Percentiles rank a stretch among this genome's conserved stretches.
Conservation (phyloP, 2,113 vertebrate species). For the Arizona elegans region DNA sequence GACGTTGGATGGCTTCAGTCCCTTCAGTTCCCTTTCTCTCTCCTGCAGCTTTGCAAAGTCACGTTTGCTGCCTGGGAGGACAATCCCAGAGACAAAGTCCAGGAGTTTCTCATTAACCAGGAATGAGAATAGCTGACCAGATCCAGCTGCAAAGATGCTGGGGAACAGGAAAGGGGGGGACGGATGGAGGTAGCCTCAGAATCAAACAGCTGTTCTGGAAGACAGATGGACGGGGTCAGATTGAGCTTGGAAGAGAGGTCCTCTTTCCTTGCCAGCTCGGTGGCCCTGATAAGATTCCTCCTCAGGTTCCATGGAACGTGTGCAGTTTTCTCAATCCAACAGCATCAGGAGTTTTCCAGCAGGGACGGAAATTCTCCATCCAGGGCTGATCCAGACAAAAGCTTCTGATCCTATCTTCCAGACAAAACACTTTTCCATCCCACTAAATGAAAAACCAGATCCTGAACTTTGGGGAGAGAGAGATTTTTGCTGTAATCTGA, state of each 20-base stretch:
- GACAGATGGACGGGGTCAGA: neutral
- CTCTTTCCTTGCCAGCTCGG: neutral
- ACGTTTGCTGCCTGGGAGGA: constrained; percentile 15
- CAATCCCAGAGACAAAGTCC: constrained; percentile 69
- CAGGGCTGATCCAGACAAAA: neutral
- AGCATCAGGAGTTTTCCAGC: neutral
- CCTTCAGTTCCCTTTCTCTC: neutral
- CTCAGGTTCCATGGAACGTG: neutral
- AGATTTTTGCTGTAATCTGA: neutral
- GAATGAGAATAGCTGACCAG: constrained; percentile 50
- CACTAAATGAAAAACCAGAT: neutral
- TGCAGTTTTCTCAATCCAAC: neutral
- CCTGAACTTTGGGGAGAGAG: neutral
- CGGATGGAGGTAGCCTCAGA: neutral
- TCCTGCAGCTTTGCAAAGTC: constrained; percentile 38
- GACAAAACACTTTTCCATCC: neutral
- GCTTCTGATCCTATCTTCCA: neutral
- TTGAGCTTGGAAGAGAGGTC: neutral
- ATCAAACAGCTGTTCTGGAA: neutral
- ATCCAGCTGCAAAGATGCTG: constrained; percentile 46
- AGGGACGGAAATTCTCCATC: neutral
- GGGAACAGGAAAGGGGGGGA: neutral
- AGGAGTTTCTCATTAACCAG: constrained; percentile 77
- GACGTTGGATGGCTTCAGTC: neutral
- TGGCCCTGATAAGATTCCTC: no score